Evolutionary conservation across 2,888 invertebrate genomes (phyloP), one percentile per base, ranked within the genome.

Genomic region (Tortricodes alternella): DNA sequence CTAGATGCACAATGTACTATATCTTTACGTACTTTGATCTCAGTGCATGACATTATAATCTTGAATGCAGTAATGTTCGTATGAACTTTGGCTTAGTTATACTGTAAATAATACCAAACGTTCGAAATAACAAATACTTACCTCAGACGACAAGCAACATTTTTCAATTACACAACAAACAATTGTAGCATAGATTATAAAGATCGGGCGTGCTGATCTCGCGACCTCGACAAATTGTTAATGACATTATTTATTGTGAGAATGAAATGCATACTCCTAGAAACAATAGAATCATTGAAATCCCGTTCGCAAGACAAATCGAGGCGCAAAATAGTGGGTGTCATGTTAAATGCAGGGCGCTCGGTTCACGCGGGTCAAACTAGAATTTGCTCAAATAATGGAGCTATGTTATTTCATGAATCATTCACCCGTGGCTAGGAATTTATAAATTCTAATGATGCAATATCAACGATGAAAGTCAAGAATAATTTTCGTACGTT

Each of bases 241-340:
- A 56, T 44, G 49, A 49, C 56, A 56, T 56, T 56, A 50, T 56
- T 56, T 44, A 56, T 37, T 50, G 50, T 50, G 56, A 44, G 56
- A 56, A 48, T 49, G 48, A 35, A 38, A 49, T 23, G 21, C 48
- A 55, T 34, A 50, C 29, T 34, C 16, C 49, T 39, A 48, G 46
- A 56, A 56, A 56, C 56, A 56, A 56, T 56, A 27, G 49, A 37
- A 49, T 50, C 56, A 50, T 50, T 56, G 50, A 56, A 48, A 50
- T 56, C 43, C 56, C 56, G 56, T 56, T 56, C 11, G 48, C 23
- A 4, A 34, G 46, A 38, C 49, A 38, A 56, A 50, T 56, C 49
- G 29, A 18, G 49, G 27, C 43, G 35, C 56, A 34, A 43, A 56
- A 18, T 44, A 46, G 46, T 50, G 29, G 49, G 56, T 56, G 56